A percentile compares a stretch with the other conserved stretches of the same genome.
Conservation (phyloP, 2,888 invertebrate genomes). For the Drosophila pseudotakahashii region DNA sequence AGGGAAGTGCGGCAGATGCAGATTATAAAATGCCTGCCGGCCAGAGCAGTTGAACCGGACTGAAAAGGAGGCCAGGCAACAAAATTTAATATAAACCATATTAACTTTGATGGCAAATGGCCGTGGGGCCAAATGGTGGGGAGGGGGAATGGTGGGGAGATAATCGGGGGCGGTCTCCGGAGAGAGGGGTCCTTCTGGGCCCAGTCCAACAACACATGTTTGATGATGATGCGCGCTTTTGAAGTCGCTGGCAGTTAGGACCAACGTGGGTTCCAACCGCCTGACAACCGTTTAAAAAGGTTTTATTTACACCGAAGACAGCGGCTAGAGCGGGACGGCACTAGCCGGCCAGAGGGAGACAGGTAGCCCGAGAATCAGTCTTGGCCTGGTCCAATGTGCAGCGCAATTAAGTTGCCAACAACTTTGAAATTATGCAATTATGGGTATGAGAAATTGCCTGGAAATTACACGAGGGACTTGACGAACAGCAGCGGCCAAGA, state of each 20-base stretch:
- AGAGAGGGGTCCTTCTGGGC: neutral
- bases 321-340: constrained; percentile 8
- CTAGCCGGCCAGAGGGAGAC: constrained; percentile 12
- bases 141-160: neutral
- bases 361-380: constrained; percentile 21
- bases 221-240: constrained; percentile 70
- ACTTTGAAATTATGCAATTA: constrained; percentile 84
- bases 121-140: constrained; percentile 49
- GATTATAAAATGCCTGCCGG: constrained; percentile 59
- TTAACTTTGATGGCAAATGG: constrained; percentile 76
- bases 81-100: constrained; percentile 76
- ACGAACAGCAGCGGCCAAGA: constrained; percentile 64
- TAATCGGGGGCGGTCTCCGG: constrained; percentile 14
- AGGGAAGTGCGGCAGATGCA: constrained; percentile 66
- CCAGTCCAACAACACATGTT: constrained; percentile 68
- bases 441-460: constrained; percentile 82
- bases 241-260: constrained; percentile 62
- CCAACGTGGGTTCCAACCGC: constrained; percentile 54
- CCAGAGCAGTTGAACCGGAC: constrained; percentile 28
- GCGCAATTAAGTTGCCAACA: constrained; percentile 84
- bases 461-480: constrained; percentile 79
- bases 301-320: constrained; percentile 77
- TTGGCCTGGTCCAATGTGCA: constrained; percentile 44
- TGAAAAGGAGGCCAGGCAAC: constrained; percentile 48
- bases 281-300: constrained; percentile 82